A percentile compares a stretch with the other conserved stretches of the same genome.
phyloP scores from a whole-genome alignment of 1,140 invertebrate genomes.

The Drosophila teissieri region DNA sequence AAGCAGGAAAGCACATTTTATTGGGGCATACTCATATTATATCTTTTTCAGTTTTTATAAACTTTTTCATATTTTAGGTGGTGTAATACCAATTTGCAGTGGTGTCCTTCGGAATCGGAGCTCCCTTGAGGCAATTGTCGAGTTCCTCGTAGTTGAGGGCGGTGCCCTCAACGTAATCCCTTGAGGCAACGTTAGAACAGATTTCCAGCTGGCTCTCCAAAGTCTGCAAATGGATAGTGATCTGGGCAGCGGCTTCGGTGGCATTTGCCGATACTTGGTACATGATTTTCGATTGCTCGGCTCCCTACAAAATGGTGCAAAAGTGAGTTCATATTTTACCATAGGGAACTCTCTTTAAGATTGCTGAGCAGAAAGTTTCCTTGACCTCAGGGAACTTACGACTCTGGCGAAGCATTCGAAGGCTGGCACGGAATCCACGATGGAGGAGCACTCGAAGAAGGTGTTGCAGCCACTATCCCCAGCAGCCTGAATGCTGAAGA shows the following conservation, averaged over 20 bases:
- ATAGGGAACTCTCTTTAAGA: too few relatives aligned
- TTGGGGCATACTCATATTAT: constrained; percentile 8
- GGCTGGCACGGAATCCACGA: constrained; percentile 33
- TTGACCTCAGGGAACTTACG: constrained; percentile 22
- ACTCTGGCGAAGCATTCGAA: constrained; percentile 54
- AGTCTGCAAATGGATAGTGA: constrained; percentile 18
- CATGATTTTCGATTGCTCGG: constrained; percentile 49
- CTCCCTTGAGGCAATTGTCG: constrained; percentile 42
- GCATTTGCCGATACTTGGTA: constrained; percentile 48
- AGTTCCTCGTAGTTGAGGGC: constrained; percentile 30
- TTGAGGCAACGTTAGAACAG: constrained; percentile 51
- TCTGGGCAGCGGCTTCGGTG: constrained; percentile 2
- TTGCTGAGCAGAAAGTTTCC: too few relatives aligned
- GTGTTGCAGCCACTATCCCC: constrained; percentile 11
- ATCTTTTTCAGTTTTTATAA: background rate
- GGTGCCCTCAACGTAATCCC: constrained; percentile 39
- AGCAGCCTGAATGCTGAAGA: background rate
- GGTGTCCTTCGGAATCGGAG: background rate
- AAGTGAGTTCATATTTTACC: background rate
- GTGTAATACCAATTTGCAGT: background rate
- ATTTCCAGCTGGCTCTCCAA: constrained; percentile 7
- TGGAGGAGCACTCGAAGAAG: constrained; percentile 30
- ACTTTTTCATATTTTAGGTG: background rate
- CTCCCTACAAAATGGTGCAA: constrained; percentile 19
- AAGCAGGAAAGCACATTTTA: background rate